Base-by-base conservation (phyloP, 2,797 vertebrate species). In the Poeciliopsis infans region DNA sequence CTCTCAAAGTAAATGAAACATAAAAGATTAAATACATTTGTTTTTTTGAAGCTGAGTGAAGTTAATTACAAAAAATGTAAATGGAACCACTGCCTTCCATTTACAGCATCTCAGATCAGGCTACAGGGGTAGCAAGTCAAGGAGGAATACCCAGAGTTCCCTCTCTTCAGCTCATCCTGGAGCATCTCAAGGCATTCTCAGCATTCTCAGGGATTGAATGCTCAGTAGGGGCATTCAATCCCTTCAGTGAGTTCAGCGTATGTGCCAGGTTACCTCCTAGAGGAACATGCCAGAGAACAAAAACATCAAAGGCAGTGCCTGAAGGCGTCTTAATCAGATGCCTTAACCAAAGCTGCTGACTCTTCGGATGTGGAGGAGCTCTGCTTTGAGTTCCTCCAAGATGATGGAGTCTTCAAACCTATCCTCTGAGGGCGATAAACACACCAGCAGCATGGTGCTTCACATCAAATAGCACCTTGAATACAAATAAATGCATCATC, bases 31-130 rank as follows among this genome's bases (percentile, higher is more conserved):
- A 18, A 43, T 70, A 23, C 41, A 75, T 43, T 43, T 7, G 28
- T 23, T 25, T 25, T 7, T 64, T 75, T 75, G 16, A 57, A 75
- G 25, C 49, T 79, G 41, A 75, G 68, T 20, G 18, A 66, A 20
- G 33, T 36, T 66, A 66, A 66, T 20, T 66, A 66, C 20, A 66
- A 66, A 31, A 1, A 31, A 31, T 31, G 31, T 31, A 31, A 31
- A 31, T 31, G 31, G 31, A 31, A 31, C 31, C 31, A 31, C 15
- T 16, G 28, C 2, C 57, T 61, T 33, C 28, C 15, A 18, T 61
- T 15, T 61, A 61, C 59, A 64, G 59, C 16, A 36, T 20, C 61
- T 66, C 7, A 66, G 18, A 10, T 36, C 20, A 2, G 59, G 13
- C 7, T 36, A 39, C n/a, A 28, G 28, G 15, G 31, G 6, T 36